Base-by-base conservation (phyloP, 1,140 invertebrate genomes). In the Magallana gigas region DNA sequence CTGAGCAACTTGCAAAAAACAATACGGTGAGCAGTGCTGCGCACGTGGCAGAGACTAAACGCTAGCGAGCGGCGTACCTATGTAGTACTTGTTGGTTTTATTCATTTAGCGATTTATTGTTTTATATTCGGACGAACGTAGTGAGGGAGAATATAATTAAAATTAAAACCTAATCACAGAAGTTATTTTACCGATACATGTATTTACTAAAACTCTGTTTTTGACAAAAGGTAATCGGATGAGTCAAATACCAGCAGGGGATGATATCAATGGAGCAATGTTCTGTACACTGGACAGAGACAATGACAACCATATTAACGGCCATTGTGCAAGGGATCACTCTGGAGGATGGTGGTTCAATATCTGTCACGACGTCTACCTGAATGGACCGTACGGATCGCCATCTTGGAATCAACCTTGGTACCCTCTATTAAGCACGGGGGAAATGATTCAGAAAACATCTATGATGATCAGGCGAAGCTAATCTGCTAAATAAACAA, bases 331-430 rank as follows among this genome's bases (percentile, higher is more conserved):
- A 1, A 14, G 23, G 12, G 23, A 8, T 7, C 48, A 12, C 12
- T 80, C 7, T 23, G 71, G 71, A 8, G 71, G 71, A 80, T 80
- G 71, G 71, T 80, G 71, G 71, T 80, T n/a, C 14, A 56, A 80
- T 14, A 9, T 80, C 23, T 80, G 71, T 23, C 23, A 56, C 23
- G 23, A 80, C 48, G 71, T 14, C 7, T 64, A 18, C 18, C 18
- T 64, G 62, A 64, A 48, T 48, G 36, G 36, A 4, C 36, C 36
- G 36, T 62, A 62, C 12, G 60, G 60, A 11, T 62, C 60, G 60
- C 14, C 12, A n/a, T 62, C 12, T 6, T 62, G 60, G 60, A 62
- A 62, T 16, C 60, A 62, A n/a, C 60, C 60, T 62, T 62, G 60
- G 60, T 62, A 12, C 12, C 60, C 60, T 12, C 14, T 12, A 16